phyloP scores from a whole-genome alignment of 2,113 vertebrate species.

The Calidris pygmaea region DNA sequence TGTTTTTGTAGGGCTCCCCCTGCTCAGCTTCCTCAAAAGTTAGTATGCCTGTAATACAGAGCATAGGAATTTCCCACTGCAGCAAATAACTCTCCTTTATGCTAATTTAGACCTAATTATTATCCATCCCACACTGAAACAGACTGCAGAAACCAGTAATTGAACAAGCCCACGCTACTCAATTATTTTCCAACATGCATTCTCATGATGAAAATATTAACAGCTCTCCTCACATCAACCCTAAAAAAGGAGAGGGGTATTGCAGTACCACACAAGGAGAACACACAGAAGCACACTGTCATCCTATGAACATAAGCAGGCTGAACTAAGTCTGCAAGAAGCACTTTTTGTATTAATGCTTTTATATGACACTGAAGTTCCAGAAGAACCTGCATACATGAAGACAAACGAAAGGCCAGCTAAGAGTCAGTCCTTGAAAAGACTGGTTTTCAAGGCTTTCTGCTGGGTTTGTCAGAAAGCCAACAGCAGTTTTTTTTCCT shows the following conservation, averaged over 20 bases:
- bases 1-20: neutral
- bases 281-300: neutral
- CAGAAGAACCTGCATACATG: neutral
- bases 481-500: neutral
- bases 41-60: neutral
- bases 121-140: neutral
- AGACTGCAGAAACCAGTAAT: neutral
- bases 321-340: neutral
- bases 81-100: neutral
- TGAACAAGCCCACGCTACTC: neutral
- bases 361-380: neutral
- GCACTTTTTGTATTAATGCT: neutral
- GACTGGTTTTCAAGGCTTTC: neutral
- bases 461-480: neutral
- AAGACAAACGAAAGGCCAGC: neutral
- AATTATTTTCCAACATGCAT: neutral
- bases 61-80: accelerated
- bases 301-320: accelerated
- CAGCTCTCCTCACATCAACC: accelerated
- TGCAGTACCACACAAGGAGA: neutral
- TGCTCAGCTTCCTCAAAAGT: neutral
- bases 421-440: neutral
- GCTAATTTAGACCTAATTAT: neutral
- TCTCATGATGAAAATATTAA: neutral
- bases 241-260: neutral